These are phyloP conservation scores for Andrena fulva DNA, from an alignment of 2,888 invertebrate genomes.

Conservation along the genomic window DNA sequence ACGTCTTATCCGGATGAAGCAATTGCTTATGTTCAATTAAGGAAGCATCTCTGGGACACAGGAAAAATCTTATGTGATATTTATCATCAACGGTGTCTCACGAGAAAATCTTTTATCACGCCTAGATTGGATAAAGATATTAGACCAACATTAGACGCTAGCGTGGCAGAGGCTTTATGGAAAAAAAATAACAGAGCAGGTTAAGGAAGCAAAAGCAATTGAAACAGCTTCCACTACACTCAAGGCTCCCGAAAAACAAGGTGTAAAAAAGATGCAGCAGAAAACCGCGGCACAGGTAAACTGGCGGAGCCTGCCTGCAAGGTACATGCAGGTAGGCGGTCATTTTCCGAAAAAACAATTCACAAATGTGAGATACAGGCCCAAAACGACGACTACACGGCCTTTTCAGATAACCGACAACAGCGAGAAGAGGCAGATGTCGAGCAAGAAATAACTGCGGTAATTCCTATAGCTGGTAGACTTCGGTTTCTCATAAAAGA, in stretches of 20 bases:
- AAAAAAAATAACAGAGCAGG: too few relatives aligned
- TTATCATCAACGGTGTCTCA: too few relatives aligned
- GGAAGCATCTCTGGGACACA: too few relatives aligned
- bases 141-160: slow-evolving; percentile 1
- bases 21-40: too few relatives aligned
- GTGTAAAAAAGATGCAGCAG: background rate
- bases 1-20: too few relatives aligned
- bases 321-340: background rate
- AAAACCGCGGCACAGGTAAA: background rate
- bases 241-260: background rate
- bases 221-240: too few relatives aligned
- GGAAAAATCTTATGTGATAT: too few relatives aligned
- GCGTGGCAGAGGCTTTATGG: background rate
- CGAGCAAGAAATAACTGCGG: background rate
- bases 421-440: background rate
- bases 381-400: background rate
- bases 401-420: background rate
- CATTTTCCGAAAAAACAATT: background rate
- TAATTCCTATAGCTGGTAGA: background rate
- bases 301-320: background rate
- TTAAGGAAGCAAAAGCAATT: too few relatives aligned
- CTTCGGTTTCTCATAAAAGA: background rate
- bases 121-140: background rate
- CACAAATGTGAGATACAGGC: background rate
- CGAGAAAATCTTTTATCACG: too few relatives aligned